These are phyloP conservation scores for Platypus cylindrus DNA, from an alignment of 2,888 invertebrate species.

Conservation along the genomic window DNA sequence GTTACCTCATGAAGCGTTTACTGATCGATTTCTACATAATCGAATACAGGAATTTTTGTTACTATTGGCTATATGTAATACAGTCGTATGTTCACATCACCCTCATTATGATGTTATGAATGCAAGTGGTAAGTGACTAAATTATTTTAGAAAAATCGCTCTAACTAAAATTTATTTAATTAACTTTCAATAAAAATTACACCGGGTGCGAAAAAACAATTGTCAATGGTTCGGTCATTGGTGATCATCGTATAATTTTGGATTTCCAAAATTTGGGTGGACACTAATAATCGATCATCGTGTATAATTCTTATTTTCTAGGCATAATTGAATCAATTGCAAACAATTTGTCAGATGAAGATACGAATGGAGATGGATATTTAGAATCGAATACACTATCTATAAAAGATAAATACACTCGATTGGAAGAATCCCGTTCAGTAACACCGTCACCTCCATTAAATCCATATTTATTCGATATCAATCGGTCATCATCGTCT, in stretches of 20 bases:
- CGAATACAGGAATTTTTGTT: constrained; percentile 80
- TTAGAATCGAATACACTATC: constrained; percentile 1
- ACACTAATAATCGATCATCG: too few relatives aligned
- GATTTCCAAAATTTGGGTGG: too few relatives aligned
- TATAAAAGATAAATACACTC: constrained; percentile 44
- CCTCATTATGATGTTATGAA: constrained; percentile 66
- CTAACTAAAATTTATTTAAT: too few relatives aligned
- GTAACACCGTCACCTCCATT: constrained; percentile 55
- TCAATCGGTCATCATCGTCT: constrained; percentile 31
- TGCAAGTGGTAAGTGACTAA: constrained; percentile 41
- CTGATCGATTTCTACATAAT: constrained; percentile 39
- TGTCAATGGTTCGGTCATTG: too few relatives aligned
- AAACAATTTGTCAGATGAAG: constrained; percentile 8
- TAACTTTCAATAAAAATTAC: too few relatives aligned
- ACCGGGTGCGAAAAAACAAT: too few relatives aligned
- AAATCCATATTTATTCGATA: constrained; percentile 21
- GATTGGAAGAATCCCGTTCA: constrained; percentile 64
- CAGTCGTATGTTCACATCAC: constrained; percentile 84
- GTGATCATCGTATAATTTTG: too few relatives aligned
- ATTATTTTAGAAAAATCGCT: too few relatives aligned
- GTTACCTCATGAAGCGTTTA: constrained; percentile 23
- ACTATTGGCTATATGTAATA: constrained; percentile 88
- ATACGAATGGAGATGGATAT: constrained; percentile 3
- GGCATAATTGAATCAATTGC: constrained; percentile 15
- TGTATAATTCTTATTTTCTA: constrained; percentile 3